Evolutionary conservation across 2,888 invertebrate species (phyloP).

Genomic region (Acholoe squamosa): DNA sequence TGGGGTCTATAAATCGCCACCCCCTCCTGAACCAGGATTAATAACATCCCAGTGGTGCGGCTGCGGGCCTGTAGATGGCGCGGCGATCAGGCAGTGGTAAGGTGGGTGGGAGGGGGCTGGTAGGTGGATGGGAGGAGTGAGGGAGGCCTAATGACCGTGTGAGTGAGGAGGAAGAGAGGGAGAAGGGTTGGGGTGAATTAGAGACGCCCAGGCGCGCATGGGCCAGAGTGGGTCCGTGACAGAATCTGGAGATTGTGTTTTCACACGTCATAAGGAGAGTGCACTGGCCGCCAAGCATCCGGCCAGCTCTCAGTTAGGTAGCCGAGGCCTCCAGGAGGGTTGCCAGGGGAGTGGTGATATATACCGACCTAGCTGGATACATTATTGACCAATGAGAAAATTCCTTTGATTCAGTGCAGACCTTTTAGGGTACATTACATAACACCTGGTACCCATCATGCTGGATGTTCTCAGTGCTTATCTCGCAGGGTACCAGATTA

Average conservation of each 20-base stretch:
- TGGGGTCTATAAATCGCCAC: slow-evolving; percentile 13
- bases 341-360: too few relatives aligned
- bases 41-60: neutral
- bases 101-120: neutral
- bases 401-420: too few relatives aligned
- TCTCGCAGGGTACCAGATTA: too few relatives aligned
- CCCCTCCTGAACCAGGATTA: neutral
- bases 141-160: neutral
- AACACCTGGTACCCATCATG: too few relatives aligned
- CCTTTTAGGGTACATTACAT: too few relatives aligned
- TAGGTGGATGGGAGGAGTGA: neutral
- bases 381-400: too few relatives aligned
- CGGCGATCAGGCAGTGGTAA: neutral
- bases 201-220: neutral
- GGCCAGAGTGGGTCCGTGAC: neutral
- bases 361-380: too few relatives aligned
- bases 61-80: too few relatives aligned
- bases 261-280: neutral
- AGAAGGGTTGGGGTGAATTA: neutral
- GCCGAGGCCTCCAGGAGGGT: too few relatives aligned
- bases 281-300: too few relatives aligned
- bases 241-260: neutral
- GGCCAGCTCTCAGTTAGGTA: too few relatives aligned
- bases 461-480: too few relatives aligned
- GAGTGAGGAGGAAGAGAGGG: neutral